Conservation (phyloP, 1,140 invertebrate species). For the Caerostris darwini region DNA sequence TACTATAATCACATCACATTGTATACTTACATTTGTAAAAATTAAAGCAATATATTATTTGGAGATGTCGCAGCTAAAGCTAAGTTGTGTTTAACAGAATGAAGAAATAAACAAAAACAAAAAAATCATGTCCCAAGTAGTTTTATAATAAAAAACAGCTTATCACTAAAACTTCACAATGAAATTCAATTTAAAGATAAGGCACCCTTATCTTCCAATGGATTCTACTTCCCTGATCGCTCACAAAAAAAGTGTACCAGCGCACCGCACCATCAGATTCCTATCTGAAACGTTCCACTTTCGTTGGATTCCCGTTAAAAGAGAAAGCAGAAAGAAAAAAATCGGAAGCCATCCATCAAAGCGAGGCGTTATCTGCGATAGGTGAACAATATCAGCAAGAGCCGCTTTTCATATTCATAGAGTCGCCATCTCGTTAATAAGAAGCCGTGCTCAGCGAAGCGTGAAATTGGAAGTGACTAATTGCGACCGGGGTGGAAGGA, state of each 20-base stretch:
- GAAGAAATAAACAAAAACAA: too few species aligned
- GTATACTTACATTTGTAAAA: too few species aligned
- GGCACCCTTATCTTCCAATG: neutral
- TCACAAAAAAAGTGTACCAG: neutral
- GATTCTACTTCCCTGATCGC: neutral
- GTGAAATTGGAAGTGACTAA: conserved; percentile 30
- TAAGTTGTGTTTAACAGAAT: too few species aligned
- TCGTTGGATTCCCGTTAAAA: neutral
- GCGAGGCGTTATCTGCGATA: neutral
- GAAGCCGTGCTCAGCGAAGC: neutral
- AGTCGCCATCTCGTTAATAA: neutral
- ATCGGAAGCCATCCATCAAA: conserved; percentile 31
- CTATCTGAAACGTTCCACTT: conserved; percentile 10
- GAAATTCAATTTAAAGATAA: neutral
- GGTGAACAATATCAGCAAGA: conserved; percentile 23
- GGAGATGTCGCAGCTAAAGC: too few species aligned
- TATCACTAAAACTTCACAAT: neutral
- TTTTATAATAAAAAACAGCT: too few species aligned
- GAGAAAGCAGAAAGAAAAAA: neutral
- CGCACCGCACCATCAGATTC: neutral
- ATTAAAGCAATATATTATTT: too few species aligned
- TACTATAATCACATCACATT: too few species aligned
- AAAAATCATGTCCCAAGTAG: too few species aligned
- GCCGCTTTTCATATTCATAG: neutral
- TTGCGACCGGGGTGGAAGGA: neutral